Evolutionary conservation across 2,113 vertebrate species (phyloP).

Genomic region (Sapayoa aenigma): DNA sequence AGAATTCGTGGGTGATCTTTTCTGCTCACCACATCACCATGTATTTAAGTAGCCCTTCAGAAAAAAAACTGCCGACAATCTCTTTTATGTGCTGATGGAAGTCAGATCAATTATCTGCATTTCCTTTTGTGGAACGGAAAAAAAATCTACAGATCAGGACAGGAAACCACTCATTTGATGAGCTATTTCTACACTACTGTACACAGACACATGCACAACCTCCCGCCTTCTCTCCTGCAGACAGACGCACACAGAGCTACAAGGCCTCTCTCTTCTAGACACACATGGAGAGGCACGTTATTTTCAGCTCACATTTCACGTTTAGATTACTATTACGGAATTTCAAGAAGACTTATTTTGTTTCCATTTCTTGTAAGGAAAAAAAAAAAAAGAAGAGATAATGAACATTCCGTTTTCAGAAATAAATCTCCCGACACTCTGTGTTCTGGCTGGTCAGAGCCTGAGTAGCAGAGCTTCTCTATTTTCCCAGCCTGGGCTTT

Average conservation of each 20-base stretch:
- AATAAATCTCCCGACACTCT: background rate
- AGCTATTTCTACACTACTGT: constrained; percentile 41
- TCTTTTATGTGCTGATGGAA: constrained; percentile 43
- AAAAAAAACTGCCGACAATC: constrained; percentile 21
- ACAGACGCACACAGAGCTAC: background rate
- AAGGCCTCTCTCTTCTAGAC: background rate
- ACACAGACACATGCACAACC: background rate
- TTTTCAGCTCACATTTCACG: constrained; percentile 21
- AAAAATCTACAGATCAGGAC: constrained; percentile 25
- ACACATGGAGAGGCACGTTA: background rate
- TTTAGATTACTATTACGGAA: background rate
- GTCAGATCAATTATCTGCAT: constrained; percentile 54
- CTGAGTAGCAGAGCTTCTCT: background rate
- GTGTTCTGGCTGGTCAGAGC: background rate
- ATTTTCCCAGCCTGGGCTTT: background rate
- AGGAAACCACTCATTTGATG: constrained; percentile 60
- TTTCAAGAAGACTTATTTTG: background rate
- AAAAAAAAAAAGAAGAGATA: background rate
- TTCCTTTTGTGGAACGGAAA: constrained; percentile 59
- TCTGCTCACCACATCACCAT: background rate
- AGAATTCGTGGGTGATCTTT: background rate
- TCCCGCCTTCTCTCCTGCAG: background rate
- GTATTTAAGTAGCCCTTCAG: background rate
- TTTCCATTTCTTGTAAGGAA: background rate
- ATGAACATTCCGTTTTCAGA: background rate